Conservation (phyloP, 2,888 invertebrate genomes). For the Phortica magna region DNA sequence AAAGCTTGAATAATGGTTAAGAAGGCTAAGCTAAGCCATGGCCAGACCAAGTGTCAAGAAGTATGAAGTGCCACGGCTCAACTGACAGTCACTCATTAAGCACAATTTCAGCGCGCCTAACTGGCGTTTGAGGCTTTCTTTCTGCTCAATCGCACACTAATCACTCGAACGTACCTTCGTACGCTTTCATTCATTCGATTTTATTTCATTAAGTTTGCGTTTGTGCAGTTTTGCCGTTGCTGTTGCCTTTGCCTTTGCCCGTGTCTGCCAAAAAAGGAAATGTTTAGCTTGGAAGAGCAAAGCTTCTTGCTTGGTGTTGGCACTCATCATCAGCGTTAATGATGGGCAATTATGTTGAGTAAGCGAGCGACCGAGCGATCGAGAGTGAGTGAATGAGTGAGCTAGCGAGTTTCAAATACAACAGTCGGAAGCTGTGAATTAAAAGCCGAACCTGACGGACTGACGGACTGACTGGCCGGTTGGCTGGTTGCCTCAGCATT, state of each 20-base stretch:
- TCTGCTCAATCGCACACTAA: not conserved
- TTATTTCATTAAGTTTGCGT: not conserved
- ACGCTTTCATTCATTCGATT: conserved; percentile 5
- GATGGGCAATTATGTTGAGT: conserved; percentile 66
- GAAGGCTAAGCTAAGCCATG: conserved; percentile 63
- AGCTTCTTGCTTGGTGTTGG: conserved; percentile 54
- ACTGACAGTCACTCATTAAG: conserved; percentile 66
- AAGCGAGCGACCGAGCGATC: not conserved
- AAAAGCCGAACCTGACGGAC: not conserved
- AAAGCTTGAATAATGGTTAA: conserved; percentile 68
- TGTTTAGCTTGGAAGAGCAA: not conserved
- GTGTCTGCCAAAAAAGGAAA: no score
- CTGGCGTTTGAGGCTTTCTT: not conserved
- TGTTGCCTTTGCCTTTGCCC: no score
- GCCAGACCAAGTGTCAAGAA: no score
- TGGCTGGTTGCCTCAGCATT: not conserved
- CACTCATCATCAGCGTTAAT: conserved; percentile 68
- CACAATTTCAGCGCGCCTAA: conserved; percentile 57
- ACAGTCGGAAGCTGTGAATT: conserved; percentile 1
- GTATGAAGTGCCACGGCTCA: not conserved
- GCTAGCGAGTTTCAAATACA: not conserved
- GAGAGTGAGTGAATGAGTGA: not conserved
- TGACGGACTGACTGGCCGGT: no score
- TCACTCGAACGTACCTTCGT: not conserved
- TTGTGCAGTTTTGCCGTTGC: not conserved